A percentile compares a stretch with the other conserved stretches of the same genome.
Conservation (phyloP, 2,888 invertebrate genomes). For the Cryptocephalus primarius region DNA sequence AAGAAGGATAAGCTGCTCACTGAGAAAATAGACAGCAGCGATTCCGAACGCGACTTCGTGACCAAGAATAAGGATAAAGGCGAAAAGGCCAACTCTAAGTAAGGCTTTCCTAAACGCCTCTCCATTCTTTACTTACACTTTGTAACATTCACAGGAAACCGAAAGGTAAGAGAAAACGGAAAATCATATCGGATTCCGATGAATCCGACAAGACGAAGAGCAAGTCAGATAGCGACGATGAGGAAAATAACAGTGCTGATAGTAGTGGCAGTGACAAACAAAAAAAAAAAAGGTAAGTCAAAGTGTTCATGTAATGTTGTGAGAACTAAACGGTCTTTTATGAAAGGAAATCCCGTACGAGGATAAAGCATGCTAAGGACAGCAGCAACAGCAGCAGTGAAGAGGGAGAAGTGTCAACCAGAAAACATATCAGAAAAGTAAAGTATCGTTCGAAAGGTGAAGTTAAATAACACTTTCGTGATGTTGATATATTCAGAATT, state of each 20-base stretch:
- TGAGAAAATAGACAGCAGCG: slow-evolving; percentile 17
- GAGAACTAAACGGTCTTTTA: neutral
- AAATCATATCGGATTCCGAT: slow-evolving; percentile 23
- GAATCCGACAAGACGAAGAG: slow-evolving; percentile 12
- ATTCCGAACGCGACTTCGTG: slow-evolving; percentile 19
- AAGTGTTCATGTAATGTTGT: neutral
- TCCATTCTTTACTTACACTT: neutral
- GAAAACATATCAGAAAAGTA: slow-evolving; percentile 49
- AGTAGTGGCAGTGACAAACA: slow-evolving; percentile 3
- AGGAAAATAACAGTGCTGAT: slow-evolving; percentile 6
- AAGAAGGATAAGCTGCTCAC: slow-evolving; percentile 21
- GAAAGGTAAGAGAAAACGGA: no score
- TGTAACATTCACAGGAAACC: neutral
- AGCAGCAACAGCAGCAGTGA: slow-evolving; percentile 31
- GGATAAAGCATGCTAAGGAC: slow-evolving; percentile 27
- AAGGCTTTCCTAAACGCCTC: neutral
- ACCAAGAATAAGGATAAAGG: slow-evolving; percentile 17
- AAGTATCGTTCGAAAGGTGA: slow-evolving; percentile 3
- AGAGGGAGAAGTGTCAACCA: slow-evolving; percentile 33
- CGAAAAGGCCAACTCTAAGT: slow-evolving; percentile 1
- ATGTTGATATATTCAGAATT: no score
- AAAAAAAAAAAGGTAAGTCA: slow-evolving; percentile 9
- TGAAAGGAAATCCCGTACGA: no score
- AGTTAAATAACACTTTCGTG: no score
- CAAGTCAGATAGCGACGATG: slow-evolving; percentile 7